phyloP scores from a whole-genome alignment of 2,797 vertebrate genomes.

The Macropus fuliginosus region DNA sequence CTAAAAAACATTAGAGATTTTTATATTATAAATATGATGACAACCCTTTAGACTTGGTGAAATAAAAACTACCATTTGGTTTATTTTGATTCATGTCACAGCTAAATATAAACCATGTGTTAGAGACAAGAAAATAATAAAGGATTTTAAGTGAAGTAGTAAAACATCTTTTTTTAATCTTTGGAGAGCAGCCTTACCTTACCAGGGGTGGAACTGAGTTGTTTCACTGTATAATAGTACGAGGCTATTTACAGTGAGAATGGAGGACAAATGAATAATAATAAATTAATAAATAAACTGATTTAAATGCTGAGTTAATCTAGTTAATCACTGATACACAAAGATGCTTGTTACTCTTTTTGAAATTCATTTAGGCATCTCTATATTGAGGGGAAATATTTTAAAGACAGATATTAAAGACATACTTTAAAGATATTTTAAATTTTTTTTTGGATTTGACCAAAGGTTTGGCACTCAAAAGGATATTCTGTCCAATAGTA shows the following conservation, averaged over 20 bases:
- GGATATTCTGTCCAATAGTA: constrained; percentile 2
- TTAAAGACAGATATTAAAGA: not conserved
- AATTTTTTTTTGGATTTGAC: not conserved
- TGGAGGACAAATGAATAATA: not conserved
- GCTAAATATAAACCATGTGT: not conserved
- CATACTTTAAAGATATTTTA: too few relatives aligned
- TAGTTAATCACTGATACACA: not conserved
- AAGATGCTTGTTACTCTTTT: not conserved
- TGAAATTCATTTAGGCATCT: constrained; percentile 7
- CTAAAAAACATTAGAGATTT: not conserved
- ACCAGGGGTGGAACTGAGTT: not conserved
- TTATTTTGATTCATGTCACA: constrained; percentile 44
- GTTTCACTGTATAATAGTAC: not conserved
- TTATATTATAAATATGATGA: not conserved
- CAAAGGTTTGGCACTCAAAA: not conserved
- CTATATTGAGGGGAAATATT: not conserved
- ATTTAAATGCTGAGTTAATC: constrained; percentile 14
- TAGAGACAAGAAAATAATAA: constrained; percentile 26
- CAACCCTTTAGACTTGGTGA: not conserved
- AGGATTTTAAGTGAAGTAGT: not conserved
- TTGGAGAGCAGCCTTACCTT: not conserved
- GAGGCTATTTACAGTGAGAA: constrained; percentile 17
- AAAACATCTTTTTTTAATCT: not conserved
- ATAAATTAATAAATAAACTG: not conserved
- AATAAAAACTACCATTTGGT: not conserved